Conservation (phyloP, 2,113 vertebrate species). For the Muntiacus reevesi region DNA sequence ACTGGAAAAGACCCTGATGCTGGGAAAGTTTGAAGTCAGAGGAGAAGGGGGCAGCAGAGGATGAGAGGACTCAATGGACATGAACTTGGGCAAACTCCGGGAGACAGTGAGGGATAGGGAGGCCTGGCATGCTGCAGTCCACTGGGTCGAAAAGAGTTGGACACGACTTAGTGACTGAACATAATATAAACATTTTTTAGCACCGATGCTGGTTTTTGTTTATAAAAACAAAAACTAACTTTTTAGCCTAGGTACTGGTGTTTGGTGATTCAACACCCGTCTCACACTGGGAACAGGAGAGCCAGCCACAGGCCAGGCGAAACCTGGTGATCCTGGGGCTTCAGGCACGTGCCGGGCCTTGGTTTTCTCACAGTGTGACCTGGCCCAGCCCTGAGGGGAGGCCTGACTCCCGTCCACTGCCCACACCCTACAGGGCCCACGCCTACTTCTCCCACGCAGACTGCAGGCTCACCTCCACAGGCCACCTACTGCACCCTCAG, state of each 20-base stretch:
- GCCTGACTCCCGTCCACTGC: not conserved
- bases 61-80: not conserved
- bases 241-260: not conserved
- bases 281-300: not conserved
- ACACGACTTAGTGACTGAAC: not conserved
- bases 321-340: not conserved
- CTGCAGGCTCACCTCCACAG: not conserved
- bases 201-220: not conserved
- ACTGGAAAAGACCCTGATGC: not conserved
- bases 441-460: not conserved
- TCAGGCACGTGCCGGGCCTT: fast-evolving
- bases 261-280: fast-evolving
- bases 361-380: fast-evolving
- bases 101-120: not conserved
- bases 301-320: not conserved
- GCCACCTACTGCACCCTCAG: not conserved
- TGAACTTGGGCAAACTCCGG: not conserved
- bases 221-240: not conserved
- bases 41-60: not conserved
- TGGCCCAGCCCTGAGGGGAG: not conserved
- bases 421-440: not conserved
- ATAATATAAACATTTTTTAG: not conserved
- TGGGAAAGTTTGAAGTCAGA: not conserved
- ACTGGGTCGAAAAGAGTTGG: fast-evolving
- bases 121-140: not conserved